Evolutionary conservation across 2,888 invertebrate species (phyloP).

Genomic region (Polymixis lichenea): DNA sequence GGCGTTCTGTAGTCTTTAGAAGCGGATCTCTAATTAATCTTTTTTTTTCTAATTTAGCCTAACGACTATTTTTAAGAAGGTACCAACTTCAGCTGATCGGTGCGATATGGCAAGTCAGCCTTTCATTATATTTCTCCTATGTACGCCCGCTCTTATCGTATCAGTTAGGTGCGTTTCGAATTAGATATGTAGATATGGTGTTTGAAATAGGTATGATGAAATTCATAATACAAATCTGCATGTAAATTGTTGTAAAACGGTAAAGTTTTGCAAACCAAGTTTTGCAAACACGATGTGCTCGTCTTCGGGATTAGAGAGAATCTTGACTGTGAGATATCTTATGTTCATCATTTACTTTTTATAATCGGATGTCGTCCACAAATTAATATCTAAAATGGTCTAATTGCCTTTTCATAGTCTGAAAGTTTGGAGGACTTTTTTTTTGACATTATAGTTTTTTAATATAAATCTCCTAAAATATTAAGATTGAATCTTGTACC

Average conservation of each 20-base stretch:
- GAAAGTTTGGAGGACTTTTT: background rate
- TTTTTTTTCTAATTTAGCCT: no score
- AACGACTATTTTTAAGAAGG: no score
- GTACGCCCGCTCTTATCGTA: conserved; percentile 12
- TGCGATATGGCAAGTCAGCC: background rate
- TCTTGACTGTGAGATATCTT: conserved; percentile 2
- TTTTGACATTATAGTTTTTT: background rate
- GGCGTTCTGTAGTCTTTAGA: no score
- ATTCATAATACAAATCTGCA: conserved; percentile 44
- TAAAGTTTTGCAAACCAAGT: conserved; percentile 51
- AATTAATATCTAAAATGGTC: background rate
- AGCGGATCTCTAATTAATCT: no score
- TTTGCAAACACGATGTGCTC: conserved; percentile 26
- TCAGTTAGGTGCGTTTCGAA: conserved; percentile 47
- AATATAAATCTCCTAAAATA: background rate
- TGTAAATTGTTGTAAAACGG: conserved; percentile 52
- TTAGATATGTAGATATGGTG: conserved; percentile 46
- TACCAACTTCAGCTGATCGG: background rate
- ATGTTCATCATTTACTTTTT: background rate
- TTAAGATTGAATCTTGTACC: conserved; percentile 6
- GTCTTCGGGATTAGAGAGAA: conserved; percentile 15
- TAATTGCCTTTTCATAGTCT: background rate
- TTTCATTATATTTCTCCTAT: conserved; percentile 1
- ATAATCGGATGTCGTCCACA: background rate
- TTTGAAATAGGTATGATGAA: conserved; percentile 43